A percentile compares a stretch with the other conserved stretches of the same genome.
Conservation (phyloP, 2,888 invertebrate genomes). For the Antheraea yamamai region DNA sequence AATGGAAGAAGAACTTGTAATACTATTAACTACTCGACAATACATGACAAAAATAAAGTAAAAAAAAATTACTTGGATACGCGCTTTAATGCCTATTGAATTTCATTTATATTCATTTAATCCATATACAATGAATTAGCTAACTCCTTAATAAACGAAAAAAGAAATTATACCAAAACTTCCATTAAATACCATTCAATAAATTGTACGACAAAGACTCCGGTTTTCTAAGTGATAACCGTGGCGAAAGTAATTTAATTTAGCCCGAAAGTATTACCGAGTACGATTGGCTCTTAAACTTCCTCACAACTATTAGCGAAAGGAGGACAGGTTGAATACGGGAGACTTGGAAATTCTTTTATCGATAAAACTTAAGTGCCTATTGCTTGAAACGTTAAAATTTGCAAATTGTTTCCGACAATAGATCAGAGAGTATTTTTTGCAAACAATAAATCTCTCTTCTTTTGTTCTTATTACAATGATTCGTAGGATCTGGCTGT, state of each 20-base stretch:
- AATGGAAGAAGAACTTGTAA: too few species aligned
- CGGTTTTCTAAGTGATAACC: background rate
- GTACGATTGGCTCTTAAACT: slow-evolving; percentile 2
- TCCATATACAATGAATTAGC: background rate
- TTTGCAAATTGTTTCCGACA: background rate
- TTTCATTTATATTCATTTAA: background rate
- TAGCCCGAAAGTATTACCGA: slow-evolving; percentile 9
- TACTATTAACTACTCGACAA: too few species aligned
- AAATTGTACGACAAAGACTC: slow-evolving; percentile 10
- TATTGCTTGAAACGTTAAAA: background rate
- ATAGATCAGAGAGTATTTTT: background rate
- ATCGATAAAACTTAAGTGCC: background rate
- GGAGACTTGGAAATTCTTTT: background rate
- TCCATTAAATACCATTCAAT: slow-evolving; percentile 32
- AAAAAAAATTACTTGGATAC: too few species aligned
- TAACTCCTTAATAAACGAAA: background rate
- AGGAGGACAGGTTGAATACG: background rate
- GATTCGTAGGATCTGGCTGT: too few species aligned
- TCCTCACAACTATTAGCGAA: slow-evolving; percentile 5
- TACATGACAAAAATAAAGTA: too few species aligned
- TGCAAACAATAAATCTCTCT: too few species aligned
- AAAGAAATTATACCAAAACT: background rate
- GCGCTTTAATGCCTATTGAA: background rate
- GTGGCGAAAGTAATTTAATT: slow-evolving; percentile 10
- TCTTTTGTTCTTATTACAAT: too few species aligned